Percentiles rank a stretch among this genome's conserved stretches.
Evolutionary conservation across 2,113 vertebrate genomes (phyloP).

Genomic region (Hydropotes inermis): DNA sequence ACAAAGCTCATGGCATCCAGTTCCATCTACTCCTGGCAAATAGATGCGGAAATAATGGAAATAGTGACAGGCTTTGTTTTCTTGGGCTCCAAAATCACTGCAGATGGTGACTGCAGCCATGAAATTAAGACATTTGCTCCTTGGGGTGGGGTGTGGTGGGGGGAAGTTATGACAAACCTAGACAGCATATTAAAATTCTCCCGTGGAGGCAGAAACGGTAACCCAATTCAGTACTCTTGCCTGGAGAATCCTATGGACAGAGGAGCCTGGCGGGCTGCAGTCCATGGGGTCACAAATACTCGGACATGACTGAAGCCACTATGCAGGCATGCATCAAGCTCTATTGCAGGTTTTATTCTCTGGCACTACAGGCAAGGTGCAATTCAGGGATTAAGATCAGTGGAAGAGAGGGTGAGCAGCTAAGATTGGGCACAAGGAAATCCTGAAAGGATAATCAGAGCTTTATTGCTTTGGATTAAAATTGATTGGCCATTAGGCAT

Average conservation of each 20-base stretch:
- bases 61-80: background rate
- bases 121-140: background rate
- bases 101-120: background rate
- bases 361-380: background rate
- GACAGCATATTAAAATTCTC: background rate
- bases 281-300: background rate
- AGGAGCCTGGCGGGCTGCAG: background rate
- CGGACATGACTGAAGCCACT: background rate
- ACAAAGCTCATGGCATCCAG: background rate
- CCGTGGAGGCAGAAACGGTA: background rate
- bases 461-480: background rate
- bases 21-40: background rate
- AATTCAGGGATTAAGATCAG: background rate
- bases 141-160: fast-evolving
- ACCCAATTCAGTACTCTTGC: background rate
- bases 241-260: background rate
- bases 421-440: background rate
- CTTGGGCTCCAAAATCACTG: background rate
- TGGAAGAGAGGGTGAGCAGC: background rate
- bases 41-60: background rate
- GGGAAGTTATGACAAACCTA: background rate
- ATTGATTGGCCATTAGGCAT: background rate
- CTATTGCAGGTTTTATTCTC: background rate
- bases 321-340: background rate
- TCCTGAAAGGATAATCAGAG: background rate